Conservation (phyloP, 2,113 vertebrate species). For the Camelus bactrianus region DNA sequence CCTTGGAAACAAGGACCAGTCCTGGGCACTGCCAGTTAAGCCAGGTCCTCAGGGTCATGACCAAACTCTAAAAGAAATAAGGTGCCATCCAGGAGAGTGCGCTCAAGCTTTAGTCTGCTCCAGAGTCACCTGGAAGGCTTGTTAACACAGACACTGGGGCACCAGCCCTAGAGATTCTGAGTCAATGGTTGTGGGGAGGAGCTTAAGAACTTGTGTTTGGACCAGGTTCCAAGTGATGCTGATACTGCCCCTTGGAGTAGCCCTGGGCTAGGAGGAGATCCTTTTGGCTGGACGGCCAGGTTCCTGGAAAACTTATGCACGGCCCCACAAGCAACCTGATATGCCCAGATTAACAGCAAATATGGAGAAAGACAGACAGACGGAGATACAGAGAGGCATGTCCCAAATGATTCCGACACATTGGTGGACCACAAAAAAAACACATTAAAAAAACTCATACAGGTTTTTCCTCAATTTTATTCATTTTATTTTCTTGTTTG, state of each 20-base stretch:
- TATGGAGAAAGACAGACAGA: not conserved
- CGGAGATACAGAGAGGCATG: not conserved
- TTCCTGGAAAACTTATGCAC: not conserved
- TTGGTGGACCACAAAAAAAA: not conserved
- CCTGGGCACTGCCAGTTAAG: not conserved
- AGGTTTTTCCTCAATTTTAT: not conserved
- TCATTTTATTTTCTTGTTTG: slow-evolving; percentile 8
- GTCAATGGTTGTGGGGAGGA: not conserved
- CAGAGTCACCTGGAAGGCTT: not conserved
- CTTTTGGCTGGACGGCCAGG: not conserved
- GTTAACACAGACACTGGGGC: not conserved
- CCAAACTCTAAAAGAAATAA: not conserved
- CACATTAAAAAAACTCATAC: not conserved
- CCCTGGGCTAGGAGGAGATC: not conserved
- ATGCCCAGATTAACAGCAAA: not conserved
- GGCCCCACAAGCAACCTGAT: not conserved
- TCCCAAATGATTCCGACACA: not conserved
- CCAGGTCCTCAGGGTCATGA: not conserved
- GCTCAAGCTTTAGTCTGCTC: not conserved
- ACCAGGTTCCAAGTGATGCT: not conserved
- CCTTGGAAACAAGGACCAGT: not conserved
- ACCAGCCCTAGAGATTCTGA: not conserved
- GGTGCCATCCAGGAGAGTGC: not conserved
- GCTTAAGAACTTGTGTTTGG: not conserved
- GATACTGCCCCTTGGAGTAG: not conserved